Conservation (phyloP, 2,888 invertebrate species). For the Pogonocherus hispidulus region DNA sequence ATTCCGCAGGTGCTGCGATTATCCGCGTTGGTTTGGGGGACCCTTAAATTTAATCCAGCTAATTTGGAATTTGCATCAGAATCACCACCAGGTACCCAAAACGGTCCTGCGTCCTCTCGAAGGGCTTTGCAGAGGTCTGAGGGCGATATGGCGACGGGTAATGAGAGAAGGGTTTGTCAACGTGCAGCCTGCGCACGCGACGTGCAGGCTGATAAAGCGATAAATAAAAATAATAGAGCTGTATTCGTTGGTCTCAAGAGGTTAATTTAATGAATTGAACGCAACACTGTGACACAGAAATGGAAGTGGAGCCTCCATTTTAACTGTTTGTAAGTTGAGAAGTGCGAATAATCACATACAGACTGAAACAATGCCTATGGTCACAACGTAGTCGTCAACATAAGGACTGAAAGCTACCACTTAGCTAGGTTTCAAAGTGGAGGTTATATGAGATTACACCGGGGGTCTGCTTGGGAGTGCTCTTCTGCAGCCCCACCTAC, state of each 20-base stretch:
- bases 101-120: background rate
- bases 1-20: too few species aligned
- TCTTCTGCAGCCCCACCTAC: too few species aligned
- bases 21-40: too few species aligned
- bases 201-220: slow-evolving; percentile 39
- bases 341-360: too few species aligned
- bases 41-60: background rate
- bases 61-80: background rate
- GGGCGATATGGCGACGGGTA: slow-evolving; percentile 26
- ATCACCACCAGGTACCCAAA: background rate
- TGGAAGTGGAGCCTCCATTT: background rate
- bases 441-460: too few species aligned
- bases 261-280: slow-evolving; percentile 19
- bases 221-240: slow-evolving; percentile 43
- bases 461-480: too few species aligned
- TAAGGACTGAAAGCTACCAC: too few species aligned
- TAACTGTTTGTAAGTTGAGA: background rate
- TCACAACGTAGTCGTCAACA: too few species aligned
- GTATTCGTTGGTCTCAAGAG: background rate
- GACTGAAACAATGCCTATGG: too few species aligned
- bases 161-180: slow-evolving; percentile 33
- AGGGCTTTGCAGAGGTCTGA: slow-evolving; percentile 11
- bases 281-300: slow-evolving; percentile 4
- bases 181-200: slow-evolving; percentile 33
- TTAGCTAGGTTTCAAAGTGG: too few species aligned